Evolutionary conservation across 1,140 invertebrate species (phyloP).

Genomic region (Euwallacea fornicatus): DNA sequence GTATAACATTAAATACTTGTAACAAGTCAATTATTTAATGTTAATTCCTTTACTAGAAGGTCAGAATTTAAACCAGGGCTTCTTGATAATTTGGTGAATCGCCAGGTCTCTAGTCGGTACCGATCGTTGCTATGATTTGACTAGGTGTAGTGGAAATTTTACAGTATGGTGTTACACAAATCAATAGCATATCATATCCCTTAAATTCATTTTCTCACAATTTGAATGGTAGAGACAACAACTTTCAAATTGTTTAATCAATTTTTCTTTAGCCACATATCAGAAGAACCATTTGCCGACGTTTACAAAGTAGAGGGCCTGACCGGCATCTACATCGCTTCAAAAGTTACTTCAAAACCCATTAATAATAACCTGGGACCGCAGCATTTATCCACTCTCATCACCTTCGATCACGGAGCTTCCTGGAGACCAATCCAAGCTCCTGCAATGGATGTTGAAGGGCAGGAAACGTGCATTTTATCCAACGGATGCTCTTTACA

Average conservation of each 20-base stretch:
- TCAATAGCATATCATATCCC: too few relatives aligned
- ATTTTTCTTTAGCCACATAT: constrained; percentile 63
- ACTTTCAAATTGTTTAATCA: constrained; percentile 4
- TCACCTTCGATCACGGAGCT: constrained; percentile 86
- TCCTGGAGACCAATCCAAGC: constrained; percentile 75
- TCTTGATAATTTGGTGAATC: not conserved
- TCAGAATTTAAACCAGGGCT: not conserved
- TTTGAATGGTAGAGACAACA: too few relatives aligned
- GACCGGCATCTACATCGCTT: constrained; percentile 87
- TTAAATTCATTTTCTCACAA: too few relatives aligned
- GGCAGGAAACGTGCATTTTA: constrained; percentile 64
- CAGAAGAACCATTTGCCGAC: constrained; percentile 84
- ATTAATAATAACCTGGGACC: constrained; percentile 62
- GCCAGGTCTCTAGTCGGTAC: too few relatives aligned
- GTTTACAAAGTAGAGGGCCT: constrained; percentile 85
- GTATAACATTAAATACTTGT: not conserved
- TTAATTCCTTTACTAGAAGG: not conserved
- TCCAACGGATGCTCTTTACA: constrained; percentile 79
- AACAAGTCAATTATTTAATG: not conserved
- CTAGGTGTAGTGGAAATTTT: too few relatives aligned
- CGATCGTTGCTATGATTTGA: too few relatives aligned
- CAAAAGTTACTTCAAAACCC: constrained; percentile 64
- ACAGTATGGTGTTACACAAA: too few relatives aligned
- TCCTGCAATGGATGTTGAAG: constrained; percentile 67
- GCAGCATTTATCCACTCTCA: constrained; percentile 76